These are phyloP conservation scores for Protaetia brevitarsis DNA, from an alignment of 1,140 invertebrate genomes.

Conservation along the genomic window DNA sequence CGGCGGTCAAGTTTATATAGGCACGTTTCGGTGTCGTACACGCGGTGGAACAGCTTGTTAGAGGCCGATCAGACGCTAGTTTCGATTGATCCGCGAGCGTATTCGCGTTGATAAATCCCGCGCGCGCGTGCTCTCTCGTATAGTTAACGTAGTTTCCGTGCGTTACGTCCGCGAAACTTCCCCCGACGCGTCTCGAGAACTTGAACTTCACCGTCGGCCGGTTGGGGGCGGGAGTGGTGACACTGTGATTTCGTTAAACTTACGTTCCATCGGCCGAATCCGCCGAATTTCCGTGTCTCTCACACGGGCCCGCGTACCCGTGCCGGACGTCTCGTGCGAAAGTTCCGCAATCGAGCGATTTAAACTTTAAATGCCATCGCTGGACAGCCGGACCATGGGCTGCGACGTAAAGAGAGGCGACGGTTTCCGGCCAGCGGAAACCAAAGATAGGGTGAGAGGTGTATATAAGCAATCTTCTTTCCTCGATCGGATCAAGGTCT, in stretches of 20 bases:
- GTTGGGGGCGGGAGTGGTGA: too few relatives aligned
- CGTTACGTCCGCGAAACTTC: too few relatives aligned
- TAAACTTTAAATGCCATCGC: not conserved
- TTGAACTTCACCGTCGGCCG: too few relatives aligned
- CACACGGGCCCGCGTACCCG: too few relatives aligned
- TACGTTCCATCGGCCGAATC: too few relatives aligned
- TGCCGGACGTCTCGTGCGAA: too few relatives aligned
- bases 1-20: slow-evolving; percentile 10
- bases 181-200: too few relatives aligned
- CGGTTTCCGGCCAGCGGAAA: not conserved
- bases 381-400: not conserved
- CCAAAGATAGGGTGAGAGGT: not conserved
- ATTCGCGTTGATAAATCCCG: not conserved
- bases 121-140: not conserved
- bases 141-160: not conserved
- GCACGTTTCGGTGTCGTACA: not conserved
- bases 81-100: not conserved
- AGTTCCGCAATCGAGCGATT: not conserved
- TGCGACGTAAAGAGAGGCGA: not conserved
- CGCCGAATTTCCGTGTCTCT: too few relatives aligned
- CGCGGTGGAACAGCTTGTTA: not conserved
- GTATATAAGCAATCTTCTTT: too few relatives aligned
- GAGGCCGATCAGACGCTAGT: not conserved
- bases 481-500: too few relatives aligned
- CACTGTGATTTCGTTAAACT: too few relatives aligned